These are phyloP conservation scores for Platycheirus albimanus DNA, from an alignment of 2,888 invertebrate genomes.

Conservation along the genomic window DNA sequence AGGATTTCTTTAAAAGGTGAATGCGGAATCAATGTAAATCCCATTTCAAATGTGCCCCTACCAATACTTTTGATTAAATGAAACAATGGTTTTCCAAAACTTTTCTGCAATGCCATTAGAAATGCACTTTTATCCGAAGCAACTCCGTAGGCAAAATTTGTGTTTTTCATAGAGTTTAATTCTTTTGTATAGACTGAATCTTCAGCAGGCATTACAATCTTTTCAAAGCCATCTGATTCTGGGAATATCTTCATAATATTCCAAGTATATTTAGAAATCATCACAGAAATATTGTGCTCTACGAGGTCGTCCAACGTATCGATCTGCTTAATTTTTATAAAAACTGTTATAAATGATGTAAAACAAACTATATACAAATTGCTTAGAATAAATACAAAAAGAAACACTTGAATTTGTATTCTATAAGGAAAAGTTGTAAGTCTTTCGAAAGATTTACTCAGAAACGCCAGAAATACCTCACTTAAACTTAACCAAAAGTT, in stretches of 20 bases:
- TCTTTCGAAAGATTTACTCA: neutral
- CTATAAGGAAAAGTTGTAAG: neutral
- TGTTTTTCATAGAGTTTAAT: neutral
- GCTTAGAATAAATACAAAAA: constrained; percentile 11
- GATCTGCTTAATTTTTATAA: constrained; percentile 12
- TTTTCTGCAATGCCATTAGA: neutral
- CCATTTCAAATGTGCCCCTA: neutral
- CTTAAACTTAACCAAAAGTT: constrained; percentile 14
- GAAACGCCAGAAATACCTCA: constrained; percentile 1
- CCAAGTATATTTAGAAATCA: neutral
- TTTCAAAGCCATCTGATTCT: neutral
- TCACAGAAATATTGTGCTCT: neutral
- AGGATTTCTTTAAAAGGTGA: constrained; percentile 28
- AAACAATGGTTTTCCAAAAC: neutral
- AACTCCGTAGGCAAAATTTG: constrained; percentile 4
- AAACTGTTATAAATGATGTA: constrained; percentile 42
- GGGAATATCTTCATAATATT: neutral
- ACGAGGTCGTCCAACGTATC: constrained; percentile 30
- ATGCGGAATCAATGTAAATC: constrained; percentile 12
- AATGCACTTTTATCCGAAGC: constrained; percentile 1
- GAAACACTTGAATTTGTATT: constrained; percentile 17
- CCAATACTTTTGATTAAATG: neutral
- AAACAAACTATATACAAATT: constrained; percentile 19
- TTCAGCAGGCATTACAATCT: neutral
- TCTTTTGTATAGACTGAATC: neutral